Conservation (phyloP, 2,113 vertebrate species). For the Phrynosoma platyrhinos region DNA sequence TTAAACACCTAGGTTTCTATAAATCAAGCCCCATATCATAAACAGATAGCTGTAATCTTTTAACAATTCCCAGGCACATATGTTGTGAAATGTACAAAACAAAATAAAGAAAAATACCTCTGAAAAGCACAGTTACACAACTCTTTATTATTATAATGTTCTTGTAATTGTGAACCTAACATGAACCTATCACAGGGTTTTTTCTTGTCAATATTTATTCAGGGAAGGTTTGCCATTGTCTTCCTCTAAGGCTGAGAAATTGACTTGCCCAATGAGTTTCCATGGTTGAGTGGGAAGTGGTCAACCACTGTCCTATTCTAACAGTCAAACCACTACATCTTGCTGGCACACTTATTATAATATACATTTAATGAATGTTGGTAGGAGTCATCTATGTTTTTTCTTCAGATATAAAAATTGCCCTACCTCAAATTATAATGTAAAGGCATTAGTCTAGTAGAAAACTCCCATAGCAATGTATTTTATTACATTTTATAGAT, state of each 20-base stretch:
- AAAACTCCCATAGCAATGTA: neutral
- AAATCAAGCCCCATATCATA: neutral
- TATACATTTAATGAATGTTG: neutral
- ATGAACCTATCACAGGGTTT: no score
- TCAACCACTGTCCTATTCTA: no score
- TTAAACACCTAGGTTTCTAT: neutral
- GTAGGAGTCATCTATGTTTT: neutral
- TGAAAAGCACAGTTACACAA: neutral
- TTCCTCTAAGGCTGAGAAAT: no score
- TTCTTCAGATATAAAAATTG: neutral
- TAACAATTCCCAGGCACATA: neutral
- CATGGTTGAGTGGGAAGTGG: no score
- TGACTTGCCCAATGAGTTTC: no score
- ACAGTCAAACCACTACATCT: no score
- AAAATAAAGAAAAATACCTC: neutral
- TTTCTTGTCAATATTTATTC: no score
- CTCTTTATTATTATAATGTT: no score
- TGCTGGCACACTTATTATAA: neutral
- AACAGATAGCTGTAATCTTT: neutral
- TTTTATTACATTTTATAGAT: constrained; percentile 27
- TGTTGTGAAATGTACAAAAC: neutral
- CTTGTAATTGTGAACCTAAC: no score
- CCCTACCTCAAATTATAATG: constrained; percentile 8
- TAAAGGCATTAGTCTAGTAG: constrained; percentile 1
- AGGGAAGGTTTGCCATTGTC: no score